Base-by-base conservation (phyloP, 2,113 vertebrate species). In the Lepisosteus osseus region DNA sequence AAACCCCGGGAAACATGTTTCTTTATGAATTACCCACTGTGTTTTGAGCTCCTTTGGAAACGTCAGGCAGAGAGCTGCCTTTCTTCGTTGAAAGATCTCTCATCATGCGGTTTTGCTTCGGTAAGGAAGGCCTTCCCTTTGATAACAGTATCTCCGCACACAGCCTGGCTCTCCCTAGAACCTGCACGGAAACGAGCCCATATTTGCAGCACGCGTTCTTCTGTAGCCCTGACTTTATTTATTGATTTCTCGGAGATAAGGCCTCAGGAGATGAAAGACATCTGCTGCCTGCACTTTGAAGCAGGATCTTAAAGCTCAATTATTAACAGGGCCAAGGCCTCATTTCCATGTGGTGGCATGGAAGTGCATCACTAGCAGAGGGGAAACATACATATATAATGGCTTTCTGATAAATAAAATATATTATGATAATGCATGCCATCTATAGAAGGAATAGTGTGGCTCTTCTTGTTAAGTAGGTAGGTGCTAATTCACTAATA, bases 381-480 rank as follows among this genome's bases (percentile, higher is more conserved):
- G 82, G 81, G 75, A 79, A 77, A 66, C 76, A 71, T 76, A 73
- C 81, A 71, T 74, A 72, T 80, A 73, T 72, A 77, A 78, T 76
- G 74, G 66, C 75, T 55, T 74, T 85, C 84, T 86, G 84, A 90
- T 91, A 85, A 89, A 90, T 89, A 86, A 87, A 87, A 88, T 86
- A 88, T 86, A 77, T 73, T 86, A 89, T 90, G 86, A 73, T 87
- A 86, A 89, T 87, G 76, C 17, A 59, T 67, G 47, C 43, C 55
- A 65, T 72, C 59, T 81, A 74, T 74, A 77, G 76, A 82, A 66
- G 44, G 70, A 74, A 76, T 79, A 72, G 78, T 80, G 72, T 74
- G 74, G 81, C 80, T 83, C 64, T 29, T 29, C 29, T 76, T 84
- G 74, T 67, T 80, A 80, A 84, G 73, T 80, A 73, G 70, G 76